phyloP scores from a whole-genome alignment of 1,140 invertebrate species.

The Nylanderia fulva region DNA sequence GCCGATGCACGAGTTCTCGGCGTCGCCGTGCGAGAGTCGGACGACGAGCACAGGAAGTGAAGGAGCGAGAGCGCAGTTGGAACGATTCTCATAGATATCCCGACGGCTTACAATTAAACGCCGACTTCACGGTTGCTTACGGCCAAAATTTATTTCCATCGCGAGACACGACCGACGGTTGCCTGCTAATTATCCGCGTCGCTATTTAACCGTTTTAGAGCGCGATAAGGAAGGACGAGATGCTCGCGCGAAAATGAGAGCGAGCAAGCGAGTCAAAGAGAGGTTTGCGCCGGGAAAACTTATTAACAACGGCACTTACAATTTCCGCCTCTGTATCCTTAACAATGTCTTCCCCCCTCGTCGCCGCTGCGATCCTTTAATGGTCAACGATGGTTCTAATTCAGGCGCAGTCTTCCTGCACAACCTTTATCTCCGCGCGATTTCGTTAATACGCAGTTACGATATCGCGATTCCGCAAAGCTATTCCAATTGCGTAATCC shows the following conservation, averaged over 20 bases:
- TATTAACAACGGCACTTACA: conserved; percentile 74
- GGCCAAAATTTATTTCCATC: conserved; percentile 79
- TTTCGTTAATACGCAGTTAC: conserved; percentile 35
- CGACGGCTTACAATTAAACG: conserved; percentile 80
- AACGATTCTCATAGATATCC: conserved; percentile 72
- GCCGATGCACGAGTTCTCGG: conserved; percentile 18
- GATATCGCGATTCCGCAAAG: not conserved
- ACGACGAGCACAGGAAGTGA: conserved; percentile 60
- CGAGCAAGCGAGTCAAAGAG: not conserved
- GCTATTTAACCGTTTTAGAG: conserved; percentile 48
- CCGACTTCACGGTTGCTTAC: conserved; percentile 79
- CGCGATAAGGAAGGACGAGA: conserved; percentile 54
- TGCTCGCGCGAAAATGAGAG: conserved; percentile 35
- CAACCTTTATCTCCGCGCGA: conserved; percentile 4
- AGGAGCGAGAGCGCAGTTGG: conserved; percentile 61
- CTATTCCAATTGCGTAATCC: not conserved
- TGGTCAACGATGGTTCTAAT: conserved; percentile 51
- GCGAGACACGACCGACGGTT: conserved; percentile 57
- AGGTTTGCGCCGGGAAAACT: conserved; percentile 70
- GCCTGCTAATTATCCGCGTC: conserved; percentile 80
- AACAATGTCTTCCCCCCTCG: not conserved
- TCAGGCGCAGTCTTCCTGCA: too few species aligned
- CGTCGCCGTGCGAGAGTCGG: conserved; percentile 16
- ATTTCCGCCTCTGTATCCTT: conserved; percentile 65
- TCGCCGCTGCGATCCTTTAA: not conserved